A percentile compares a stretch with the other conserved stretches of the same genome.
These are phyloP conservation scores for Ophion costatus DNA, from an alignment of 2,888 invertebrate species.

Conservation along the genomic window DNA sequence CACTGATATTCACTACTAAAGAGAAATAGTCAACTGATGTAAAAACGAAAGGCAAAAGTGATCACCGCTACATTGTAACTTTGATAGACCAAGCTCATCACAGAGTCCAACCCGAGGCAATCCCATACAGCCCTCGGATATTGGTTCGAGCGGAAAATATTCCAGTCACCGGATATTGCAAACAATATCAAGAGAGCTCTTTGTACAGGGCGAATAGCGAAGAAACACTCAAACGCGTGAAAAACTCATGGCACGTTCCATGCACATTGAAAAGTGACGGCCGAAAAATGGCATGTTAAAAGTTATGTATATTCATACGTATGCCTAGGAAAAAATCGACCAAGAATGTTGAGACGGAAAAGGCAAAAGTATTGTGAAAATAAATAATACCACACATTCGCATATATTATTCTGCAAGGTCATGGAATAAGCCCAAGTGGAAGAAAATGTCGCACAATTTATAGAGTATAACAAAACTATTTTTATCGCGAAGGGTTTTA, in stretches of 20 bases:
- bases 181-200: constrained; percentile 11
- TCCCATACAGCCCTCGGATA: constrained; percentile 35
- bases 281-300: not conserved
- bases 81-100: not conserved
- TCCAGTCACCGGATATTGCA: constrained; percentile 41
- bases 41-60: too few species aligned
- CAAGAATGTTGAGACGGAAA: too few species aligned
- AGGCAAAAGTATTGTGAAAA: too few species aligned
- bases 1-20: not conserved
- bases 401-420: too few species aligned
- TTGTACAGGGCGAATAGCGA: not conserved
- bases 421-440: too few species aligned
- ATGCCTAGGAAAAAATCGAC: too few species aligned
- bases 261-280: not conserved
- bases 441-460: too few species aligned
- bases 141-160: constrained; percentile 37
- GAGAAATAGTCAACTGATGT: not conserved
- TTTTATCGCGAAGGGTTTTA: too few species aligned
- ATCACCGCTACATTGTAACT: not conserved
- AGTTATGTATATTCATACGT: not conserved
- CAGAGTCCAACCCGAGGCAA: constrained; percentile 22
- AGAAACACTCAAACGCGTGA: not conserved
- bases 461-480: too few species aligned
- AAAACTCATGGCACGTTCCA: not conserved
- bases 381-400: too few species aligned